Base-by-base conservation (phyloP, 64 coral and sea anemone species). In the Actinia tenebrosa region DNA sequence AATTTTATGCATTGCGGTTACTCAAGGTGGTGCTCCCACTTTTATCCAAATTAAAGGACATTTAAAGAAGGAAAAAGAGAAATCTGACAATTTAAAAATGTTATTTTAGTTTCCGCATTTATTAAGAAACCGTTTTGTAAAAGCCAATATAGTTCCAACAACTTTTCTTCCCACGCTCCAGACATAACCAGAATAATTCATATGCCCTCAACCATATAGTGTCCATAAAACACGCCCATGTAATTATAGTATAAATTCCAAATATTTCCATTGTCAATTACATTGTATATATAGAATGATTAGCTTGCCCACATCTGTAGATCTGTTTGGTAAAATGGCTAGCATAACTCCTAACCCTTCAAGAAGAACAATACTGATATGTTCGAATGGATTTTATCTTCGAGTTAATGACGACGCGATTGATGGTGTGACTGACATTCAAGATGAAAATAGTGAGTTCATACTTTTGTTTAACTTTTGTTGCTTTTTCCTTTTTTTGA, bases 401-500 rank as follows among this genome's bases (percentile, higher is more conserved):
- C 68, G 72, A 59, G 72, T 91, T 23, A 86, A 58, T 7, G 83
- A 86, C 2, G 69, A 86, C 10, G 46, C 30, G 8, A 83, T 91
- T 0, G 83, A 91, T 60, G 89, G 89, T 26, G 77, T 9, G 13
- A 7, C 19, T 52, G 89, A 91, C 37, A 46, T 61, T 37, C 45
- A 86, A 13, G 89, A 91, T 22, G 44, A 79, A 44, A 47, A 80
- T 16, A 78, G 89, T 91, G 44, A 86, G 89, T 79, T 80, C 0
- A 42, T 15, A 30, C 13, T 9, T 66, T 66, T 75, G 7, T 42
- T 26, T 75, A 30, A 15, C n/a, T 71, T n/a, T 71, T 71, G 20
- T 26, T 71, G 22, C 22, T 10, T 37, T 17, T 37, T 37, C 30
- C 30, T 50, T 50, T 50, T 47, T 50, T 75, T 43, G 69, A 16